Conservation (phyloP, 2,797 vertebrate genomes). For the Streptopelia turtur region DNA sequence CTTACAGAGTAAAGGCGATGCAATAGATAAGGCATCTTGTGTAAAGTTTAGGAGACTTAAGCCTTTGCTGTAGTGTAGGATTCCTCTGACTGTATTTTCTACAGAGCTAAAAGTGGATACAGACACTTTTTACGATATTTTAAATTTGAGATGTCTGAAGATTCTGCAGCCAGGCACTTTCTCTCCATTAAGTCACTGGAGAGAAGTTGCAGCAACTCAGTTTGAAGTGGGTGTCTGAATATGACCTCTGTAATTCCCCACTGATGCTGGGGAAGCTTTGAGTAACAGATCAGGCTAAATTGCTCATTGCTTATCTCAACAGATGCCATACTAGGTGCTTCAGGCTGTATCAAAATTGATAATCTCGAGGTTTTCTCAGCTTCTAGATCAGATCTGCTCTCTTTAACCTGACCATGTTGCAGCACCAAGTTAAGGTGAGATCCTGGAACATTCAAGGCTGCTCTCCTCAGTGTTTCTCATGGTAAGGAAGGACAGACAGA, state of each 20-base stretch:
- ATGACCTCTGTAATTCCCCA: not conserved
- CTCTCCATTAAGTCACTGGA: not conserved
- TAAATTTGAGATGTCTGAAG: not conserved
- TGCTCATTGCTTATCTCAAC: not conserved
- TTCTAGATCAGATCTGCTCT: not conserved
- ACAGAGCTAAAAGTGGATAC: not conserved
- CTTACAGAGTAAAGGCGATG: not conserved
- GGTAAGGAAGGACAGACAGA: not conserved
- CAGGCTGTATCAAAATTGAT: not conserved
- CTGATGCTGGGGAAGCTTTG: not conserved
- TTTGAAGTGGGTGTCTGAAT: not conserved
- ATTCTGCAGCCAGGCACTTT: not conserved
- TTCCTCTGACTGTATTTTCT: not conserved
- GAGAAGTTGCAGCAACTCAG: not conserved
- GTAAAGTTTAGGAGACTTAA: not conserved
- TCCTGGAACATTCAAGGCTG: not conserved
- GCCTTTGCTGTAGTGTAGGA: not conserved
- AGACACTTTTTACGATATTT: not conserved
- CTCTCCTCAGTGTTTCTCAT: not conserved
- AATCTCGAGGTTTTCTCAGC: not conserved
- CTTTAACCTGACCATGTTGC: not conserved
- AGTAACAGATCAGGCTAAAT: not conserved
- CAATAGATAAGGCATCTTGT: not conserved
- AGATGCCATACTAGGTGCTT: not conserved
- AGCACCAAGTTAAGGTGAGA: not conserved